Evolutionary conservation across 64 coral and sea anemone genomes (phyloP), one percentile per base, ranked within the genome.

Genomic region (Pocillopora verrucosa): DNA sequence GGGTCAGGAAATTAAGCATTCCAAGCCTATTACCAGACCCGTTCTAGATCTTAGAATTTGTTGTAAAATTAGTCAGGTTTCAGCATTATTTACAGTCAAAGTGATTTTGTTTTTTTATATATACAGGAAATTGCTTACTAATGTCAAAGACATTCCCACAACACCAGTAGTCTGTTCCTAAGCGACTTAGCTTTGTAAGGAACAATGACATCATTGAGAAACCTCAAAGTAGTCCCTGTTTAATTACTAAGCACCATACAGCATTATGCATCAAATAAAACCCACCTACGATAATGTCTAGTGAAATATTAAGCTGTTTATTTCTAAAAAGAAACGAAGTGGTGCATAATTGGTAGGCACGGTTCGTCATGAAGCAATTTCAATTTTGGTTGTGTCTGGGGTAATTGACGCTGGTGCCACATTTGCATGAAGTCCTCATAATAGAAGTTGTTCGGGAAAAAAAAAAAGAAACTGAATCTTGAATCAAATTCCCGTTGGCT

Each of bases 311-410:
- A 61, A 81, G 22, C 1, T 10, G 61, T 37, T 67, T 82, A 4
- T 82, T 64, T 38, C 63, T 12, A 19, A 36, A 83, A 67, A 65
- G 36, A 51, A 62, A 83, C 35, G 80, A 65, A 41, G 61, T 14
- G 16, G 80, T 30, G 13, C 4, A 56, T 85, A 70, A 85, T 85
- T 85, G 64, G 35, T 56, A 22, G 20, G 38, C 37, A 85, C 35
- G 65, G 65, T 37, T 72, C 10, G 64, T 38, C 63, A 58, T 14
- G 56, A 85, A 70, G 19, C 24, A 17, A 85, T 72, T 72, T 56
- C 56, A 85, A 58, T 72, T 72, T 85, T 85, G 20, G 63, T 85
- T 85, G 37, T 72, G 82, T 58, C 37, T 30, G 10, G 16, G 64
- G 69, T 85, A 85, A 85, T 83, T 65, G 80, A 57, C 56, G 22